phyloP scores from a whole-genome alignment of 1,140 invertebrate species.

The Vanessa tameamea region DNA sequence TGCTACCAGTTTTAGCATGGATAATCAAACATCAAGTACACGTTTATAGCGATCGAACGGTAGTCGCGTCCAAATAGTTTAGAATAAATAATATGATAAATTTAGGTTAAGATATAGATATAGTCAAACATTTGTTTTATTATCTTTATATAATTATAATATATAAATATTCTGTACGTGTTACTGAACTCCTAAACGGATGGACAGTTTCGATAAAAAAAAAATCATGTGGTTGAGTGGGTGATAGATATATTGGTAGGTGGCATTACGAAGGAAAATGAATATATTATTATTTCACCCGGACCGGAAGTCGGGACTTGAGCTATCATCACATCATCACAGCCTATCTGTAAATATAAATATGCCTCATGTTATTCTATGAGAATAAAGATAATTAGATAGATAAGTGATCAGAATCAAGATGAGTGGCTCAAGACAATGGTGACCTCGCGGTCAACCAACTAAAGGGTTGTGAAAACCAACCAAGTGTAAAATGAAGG shows the following conservation, averaged over 20 bases:
- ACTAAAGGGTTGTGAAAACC: slow-evolving; percentile 45
- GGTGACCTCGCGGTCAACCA: slow-evolving; percentile 40
- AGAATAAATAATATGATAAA: background rate
- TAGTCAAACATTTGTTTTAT: too few species aligned
- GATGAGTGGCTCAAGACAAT: slow-evolving; percentile 47
- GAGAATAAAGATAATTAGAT: slow-evolving; percentile 12
- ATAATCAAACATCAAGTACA: slow-evolving; percentile 42
- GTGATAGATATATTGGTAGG: too few species aligned
- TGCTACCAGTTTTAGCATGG: slow-evolving; percentile 59
- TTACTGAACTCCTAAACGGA: too few species aligned
- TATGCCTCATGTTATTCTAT: background rate
- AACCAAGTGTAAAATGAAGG: slow-evolving; percentile 61
- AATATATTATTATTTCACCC: too few species aligned
- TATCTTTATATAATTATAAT: too few species aligned
- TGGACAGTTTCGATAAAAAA: too few species aligned
- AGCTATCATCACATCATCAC: too few species aligned
- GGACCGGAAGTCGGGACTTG: too few species aligned
- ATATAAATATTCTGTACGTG: too few species aligned
- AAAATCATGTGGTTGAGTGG: too few species aligned
- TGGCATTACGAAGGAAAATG: too few species aligned
- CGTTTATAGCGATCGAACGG: slow-evolving; percentile 43
- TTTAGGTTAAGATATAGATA: background rate
- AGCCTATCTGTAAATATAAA: background rate
- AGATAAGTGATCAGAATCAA: slow-evolving; percentile 10
- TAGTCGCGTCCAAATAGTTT: slow-evolving; percentile 21